Evolutionary conservation across 2,888 invertebrate genomes (phyloP).

Genomic region (Pammene fasciana): DNA sequence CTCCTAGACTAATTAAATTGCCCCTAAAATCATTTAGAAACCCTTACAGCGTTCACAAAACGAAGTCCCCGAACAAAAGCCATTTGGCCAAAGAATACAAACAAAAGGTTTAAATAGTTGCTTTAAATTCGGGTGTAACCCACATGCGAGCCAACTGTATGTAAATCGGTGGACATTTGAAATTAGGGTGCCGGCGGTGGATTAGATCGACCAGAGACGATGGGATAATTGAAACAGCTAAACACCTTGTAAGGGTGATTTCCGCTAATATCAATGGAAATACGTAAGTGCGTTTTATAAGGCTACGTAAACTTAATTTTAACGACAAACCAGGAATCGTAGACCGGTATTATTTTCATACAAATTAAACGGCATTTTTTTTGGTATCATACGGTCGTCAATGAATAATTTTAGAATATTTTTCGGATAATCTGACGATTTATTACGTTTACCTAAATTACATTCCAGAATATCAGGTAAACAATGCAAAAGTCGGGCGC

Average conservation of each 20-base stretch:
- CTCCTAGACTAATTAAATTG: constrained; percentile 18
- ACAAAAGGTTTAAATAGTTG: constrained; percentile 32
- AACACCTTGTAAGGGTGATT: background rate
- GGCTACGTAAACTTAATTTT: no score
- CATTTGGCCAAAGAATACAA: constrained; percentile 26
- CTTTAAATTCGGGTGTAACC: constrained; percentile 39
- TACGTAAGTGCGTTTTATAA: no score
- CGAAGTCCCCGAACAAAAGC: constrained; percentile 27
- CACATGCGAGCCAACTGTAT: constrained; percentile 35
- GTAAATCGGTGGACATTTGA: constrained; percentile 32
- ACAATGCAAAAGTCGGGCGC: no score
- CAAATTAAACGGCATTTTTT: no score
- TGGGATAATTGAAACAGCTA: background rate
- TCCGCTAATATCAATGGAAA: no score
- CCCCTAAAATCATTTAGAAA: constrained; percentile 14
- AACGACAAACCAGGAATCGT: no score
- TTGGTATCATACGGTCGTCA: no score
- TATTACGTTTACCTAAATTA: no score
- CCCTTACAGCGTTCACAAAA: constrained; percentile 17
- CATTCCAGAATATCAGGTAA: no score
- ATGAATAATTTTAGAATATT: no score
- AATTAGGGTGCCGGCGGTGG: constrained; percentile 29
- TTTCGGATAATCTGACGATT: no score
- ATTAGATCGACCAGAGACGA: background rate
- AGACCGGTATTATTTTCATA: no score